Evolutionary conservation across 2,797 vertebrate species (phyloP).

Genomic region (Gephyroberyx darwinii): DNA sequence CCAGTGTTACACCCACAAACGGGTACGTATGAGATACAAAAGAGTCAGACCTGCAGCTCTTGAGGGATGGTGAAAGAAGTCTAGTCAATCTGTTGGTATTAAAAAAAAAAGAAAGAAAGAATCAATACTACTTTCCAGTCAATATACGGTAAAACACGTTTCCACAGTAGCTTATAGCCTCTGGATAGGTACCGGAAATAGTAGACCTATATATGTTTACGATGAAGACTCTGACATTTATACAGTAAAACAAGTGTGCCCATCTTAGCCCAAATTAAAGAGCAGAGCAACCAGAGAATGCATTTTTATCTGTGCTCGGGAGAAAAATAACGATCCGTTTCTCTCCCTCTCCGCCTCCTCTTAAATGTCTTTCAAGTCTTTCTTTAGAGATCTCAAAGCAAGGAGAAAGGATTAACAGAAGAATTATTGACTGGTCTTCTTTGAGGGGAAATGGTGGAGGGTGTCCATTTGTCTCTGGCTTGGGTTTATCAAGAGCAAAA

Average conservation of each 20-base stretch:
- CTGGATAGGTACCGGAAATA: slow-evolving; percentile 9
- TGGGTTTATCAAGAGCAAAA: slow-evolving; percentile 63
- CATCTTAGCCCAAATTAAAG: slow-evolving; percentile 26
- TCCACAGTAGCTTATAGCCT: slow-evolving; percentile 22
- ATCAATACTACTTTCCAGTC: slow-evolving; percentile 48
- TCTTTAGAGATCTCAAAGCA: slow-evolving; percentile 57
- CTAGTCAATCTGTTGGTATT: slow-evolving; percentile 29
- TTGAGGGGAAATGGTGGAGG: slow-evolving; percentile 44
- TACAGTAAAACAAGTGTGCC: slow-evolving; percentile 6
- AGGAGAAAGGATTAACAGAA: slow-evolving; percentile 62
- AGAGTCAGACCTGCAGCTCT: slow-evolving; percentile 27
- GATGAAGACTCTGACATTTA: not conserved
- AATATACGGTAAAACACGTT: slow-evolving; percentile 43
- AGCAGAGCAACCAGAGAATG: slow-evolving; percentile 28
- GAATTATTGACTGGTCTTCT: slow-evolving; percentile 71
- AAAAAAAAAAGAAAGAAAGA: slow-evolving; percentile 38
- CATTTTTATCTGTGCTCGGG: slow-evolving; percentile 36
- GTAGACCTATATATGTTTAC: not conserved
- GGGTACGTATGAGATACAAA: not conserved
- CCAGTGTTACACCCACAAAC: not conserved
- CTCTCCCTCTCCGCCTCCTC: slow-evolving; percentile 52
- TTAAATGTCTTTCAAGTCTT: slow-evolving; percentile 67
- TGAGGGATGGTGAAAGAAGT: slow-evolving; percentile 38
- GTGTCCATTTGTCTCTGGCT: slow-evolving; percentile 57
- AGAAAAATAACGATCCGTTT: slow-evolving; percentile 57